phyloP scores from a whole-genome alignment of 2,888 invertebrate species.

The Tetragonula carbonaria region DNA sequence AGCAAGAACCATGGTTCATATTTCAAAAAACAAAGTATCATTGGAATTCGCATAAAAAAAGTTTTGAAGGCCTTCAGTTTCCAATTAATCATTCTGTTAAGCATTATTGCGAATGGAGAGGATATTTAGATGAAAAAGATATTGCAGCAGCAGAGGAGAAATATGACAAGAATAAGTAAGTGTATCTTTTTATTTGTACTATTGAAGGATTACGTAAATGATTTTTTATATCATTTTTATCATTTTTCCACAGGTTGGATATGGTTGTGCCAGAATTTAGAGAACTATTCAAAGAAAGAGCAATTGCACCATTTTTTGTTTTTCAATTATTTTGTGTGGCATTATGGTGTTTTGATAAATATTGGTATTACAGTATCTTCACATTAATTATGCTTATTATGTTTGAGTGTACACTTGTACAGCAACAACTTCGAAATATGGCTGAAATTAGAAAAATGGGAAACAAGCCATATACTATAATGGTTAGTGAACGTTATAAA shows the following conservation, averaged over 20 bases:
- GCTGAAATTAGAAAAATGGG: slow-evolving; percentile 99
- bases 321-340: slow-evolving; percentile 99
- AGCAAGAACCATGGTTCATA: slow-evolving; percentile 92
- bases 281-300: slow-evolving; percentile 98
- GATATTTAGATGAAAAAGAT: slow-evolving; percentile 93
- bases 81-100: slow-evolving; percentile 90
- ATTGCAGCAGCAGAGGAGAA: slow-evolving; percentile 90
- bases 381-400: slow-evolving; percentile 97
- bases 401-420: slow-evolving; percentile 99
- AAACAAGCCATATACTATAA: slow-evolving; percentile 96
- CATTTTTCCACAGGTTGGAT: slow-evolving; percentile 85
- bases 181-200: not conserved
- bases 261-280: slow-evolving; percentile 97
- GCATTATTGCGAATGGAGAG: slow-evolving; percentile 93
- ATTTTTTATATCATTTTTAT: not conserved
- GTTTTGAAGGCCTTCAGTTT: slow-evolving; percentile 93
- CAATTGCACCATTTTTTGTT: slow-evolving; percentile 99
- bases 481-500: slow-evolving; percentile 83
- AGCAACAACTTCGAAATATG: slow-evolving; percentile 99
- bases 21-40: slow-evolving; percentile 99
- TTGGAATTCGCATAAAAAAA: slow-evolving; percentile 93
- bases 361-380: slow-evolving; percentile 99
- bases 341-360: slow-evolving; percentile 99
- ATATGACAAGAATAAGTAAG: slow-evolving; percentile 96
- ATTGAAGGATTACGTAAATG: not conserved